Percentiles rank a stretch among this genome's conserved stretches.
phyloP scores from a whole-genome alignment of 2,888 invertebrate species.

The Catocala sponsa region DNA sequence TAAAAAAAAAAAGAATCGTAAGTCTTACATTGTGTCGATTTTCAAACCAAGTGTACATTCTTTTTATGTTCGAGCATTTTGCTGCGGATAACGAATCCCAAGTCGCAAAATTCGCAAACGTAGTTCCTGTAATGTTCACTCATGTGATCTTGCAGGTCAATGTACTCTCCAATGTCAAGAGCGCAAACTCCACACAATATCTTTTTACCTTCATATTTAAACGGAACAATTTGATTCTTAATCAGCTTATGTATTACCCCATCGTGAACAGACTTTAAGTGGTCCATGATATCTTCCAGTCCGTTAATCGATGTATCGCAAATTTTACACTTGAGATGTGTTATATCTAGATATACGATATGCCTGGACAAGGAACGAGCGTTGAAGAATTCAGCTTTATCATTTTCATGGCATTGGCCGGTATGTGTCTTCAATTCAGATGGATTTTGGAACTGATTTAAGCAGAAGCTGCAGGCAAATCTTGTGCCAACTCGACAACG shows the following conservation, averaged over 20 bases:
- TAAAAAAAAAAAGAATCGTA: background rate
- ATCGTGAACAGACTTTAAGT: constrained; percentile 64
- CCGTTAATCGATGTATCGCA: constrained; percentile 58
- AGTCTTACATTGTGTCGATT: background rate
- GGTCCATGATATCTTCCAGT: constrained; percentile 65
- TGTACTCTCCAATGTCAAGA: constrained; percentile 52
- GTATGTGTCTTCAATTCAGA: constrained; percentile 68
- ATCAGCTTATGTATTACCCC: constrained; percentile 67
- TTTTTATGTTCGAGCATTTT: constrained; percentile 69
- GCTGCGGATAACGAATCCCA: constrained; percentile 60
- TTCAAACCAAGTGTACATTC: constrained; percentile 58
- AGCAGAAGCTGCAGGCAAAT: constrained; percentile 73
- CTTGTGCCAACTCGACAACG: constrained; percentile 61
- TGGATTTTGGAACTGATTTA: constrained; percentile 65
- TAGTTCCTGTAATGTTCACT: constrained; percentile 74
- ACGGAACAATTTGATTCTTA: constrained; percentile 71
- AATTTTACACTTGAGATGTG: constrained; percentile 62
- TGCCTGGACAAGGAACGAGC: constrained; percentile 62
- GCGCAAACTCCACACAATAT: constrained; percentile 59
- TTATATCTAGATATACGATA: constrained; percentile 72
- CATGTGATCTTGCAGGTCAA: constrained; percentile 72
- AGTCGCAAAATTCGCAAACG: constrained; percentile 72
- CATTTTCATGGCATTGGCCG: constrained; percentile 51
- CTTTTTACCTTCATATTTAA: constrained; percentile 53
- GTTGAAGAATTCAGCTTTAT: constrained; percentile 63